Evolutionary conservation across 2,888 invertebrate genomes (phyloP), one percentile per base, ranked within the genome.

Genomic region (Ichneumoninae sp.): DNA sequence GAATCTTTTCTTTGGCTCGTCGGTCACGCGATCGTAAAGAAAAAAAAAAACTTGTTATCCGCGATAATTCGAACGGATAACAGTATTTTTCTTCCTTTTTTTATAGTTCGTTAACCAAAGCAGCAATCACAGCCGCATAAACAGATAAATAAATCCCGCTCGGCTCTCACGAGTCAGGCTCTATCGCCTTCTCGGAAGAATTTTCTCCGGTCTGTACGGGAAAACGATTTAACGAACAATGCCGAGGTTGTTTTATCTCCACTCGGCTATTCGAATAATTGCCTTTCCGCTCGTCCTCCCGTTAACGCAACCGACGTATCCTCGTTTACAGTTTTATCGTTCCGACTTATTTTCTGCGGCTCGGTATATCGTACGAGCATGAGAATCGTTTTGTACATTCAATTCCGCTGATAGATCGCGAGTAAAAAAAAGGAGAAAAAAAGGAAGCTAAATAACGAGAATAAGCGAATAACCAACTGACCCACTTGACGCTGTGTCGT

Each of bases 381-480:
- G 62, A 52, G 33, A 19, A 30, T 40, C 40, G 52, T 47, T 72
- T 44, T 26, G 66, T n/a, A 26, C 47, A n/a, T 68, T 33, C 54
- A 47, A 62, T 70, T 74, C 36, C 36, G 47, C 40, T 3, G 60
- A 57, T 70, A 65, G n/a, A 40, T n/a, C 22, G 40, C 0, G 10
- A 36, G 7, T 16, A 47, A 65, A 33, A n/a, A 8, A 36, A 40
- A 65, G 8, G 40, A 36, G 16, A 65, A 65, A 40, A 62, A 52
- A 44, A 54, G 13, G 26, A 65, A 19, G 13, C 78, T 71, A 65
- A 79, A 84, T 82, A 82, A 84, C 62, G 82, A 70, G 79, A 50
- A 81, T 81, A 80, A 84, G 74, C 69, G 69, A 74, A 74, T 82
- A 84, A 84, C 84, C 84, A 72, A 82, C 84, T 84, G 81, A 84